phyloP scores from a whole-genome alignment of 2,113 vertebrate species.

The Ageneiosus marmoratus region DNA sequence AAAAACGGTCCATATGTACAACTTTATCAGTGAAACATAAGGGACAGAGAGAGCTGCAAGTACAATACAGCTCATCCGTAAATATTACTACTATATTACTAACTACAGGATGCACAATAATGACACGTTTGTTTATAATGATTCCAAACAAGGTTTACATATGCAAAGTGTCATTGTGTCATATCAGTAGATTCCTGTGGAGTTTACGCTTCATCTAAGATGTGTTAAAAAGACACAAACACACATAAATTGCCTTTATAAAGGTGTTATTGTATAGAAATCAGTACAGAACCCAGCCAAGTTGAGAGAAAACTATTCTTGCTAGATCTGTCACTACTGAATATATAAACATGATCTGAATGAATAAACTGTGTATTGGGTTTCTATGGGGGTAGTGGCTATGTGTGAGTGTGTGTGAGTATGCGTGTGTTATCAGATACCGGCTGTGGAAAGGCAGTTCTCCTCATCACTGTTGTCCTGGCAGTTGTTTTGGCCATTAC shows the following conservation, averaged over 20 bases:
- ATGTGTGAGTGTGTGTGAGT: neutral
- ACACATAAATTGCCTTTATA: neutral
- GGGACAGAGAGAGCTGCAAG: neutral
- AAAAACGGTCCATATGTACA: neutral
- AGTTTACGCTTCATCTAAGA: neutral
- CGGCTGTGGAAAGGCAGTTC: constrained; percentile 86
- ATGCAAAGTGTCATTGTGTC: neutral
- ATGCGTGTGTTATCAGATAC: constrained; percentile 65
- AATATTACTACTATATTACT: neutral
- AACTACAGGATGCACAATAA: neutral
- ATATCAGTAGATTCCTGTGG: neutral
- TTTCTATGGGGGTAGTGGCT: neutral
- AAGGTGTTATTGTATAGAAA: neutral
- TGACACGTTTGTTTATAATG: neutral
- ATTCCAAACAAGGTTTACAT: neutral
- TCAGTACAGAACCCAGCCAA: neutral
- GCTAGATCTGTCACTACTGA: neutral
- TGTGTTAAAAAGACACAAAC: neutral
- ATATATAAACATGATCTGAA: neutral
- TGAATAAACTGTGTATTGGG: neutral
- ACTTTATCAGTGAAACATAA: neutral
- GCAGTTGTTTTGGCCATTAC: constrained; percentile 93
- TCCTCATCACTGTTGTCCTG: constrained; percentile 96
- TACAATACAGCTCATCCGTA: neutral
- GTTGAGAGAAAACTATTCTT: neutral